Evolutionary conservation across 2,113 vertebrate genomes (phyloP), one percentile per base, ranked within the genome.

Genomic region (Cryptotis parvus): DNA sequence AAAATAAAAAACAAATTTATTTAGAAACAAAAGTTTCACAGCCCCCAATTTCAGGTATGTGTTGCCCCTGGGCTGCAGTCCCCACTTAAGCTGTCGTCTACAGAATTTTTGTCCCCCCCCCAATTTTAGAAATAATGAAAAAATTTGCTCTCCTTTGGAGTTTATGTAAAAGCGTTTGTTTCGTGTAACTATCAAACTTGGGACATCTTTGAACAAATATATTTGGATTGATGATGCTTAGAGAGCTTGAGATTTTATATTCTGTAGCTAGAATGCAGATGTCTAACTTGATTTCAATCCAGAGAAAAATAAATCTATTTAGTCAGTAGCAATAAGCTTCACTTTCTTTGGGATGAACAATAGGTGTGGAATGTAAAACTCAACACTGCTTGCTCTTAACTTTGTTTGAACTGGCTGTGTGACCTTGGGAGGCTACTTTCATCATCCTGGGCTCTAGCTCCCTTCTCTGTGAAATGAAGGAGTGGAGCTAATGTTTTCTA

Each of bases 401-500:
- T 91, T 78, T 91, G 72, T 24, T 73, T 58, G 79, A 87, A 73
- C 31, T 83, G 77, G 24, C 20, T 86, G 45, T 79, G 35, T 93
- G 68, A 91, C 79, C 61, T 79, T 84, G 73, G 24, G 9, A 88
- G 84, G 20, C 66, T n/a, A 61, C 68, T 80, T n/a, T 85, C 84
- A 80, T 79, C 39, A 89, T 35, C 49, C 86, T 92, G 41, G 84
- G 85, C 39, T 75, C 85, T 75, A 16, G 3, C 61, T 85, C 4
- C 39, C 66, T 91, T 90, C 79, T 87, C 73, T 88, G 39, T 84
- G 45, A 93, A 93, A 75, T 70, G 68, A 84, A 11, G 61, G 41
- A 89, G 39, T 52, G 88, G 79, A 75, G 31, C 35, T 95, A 87
- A 80, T 91, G 55, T 37, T 83, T 87, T 91, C 78, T 80, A 52